These are phyloP conservation scores for Siniperca scherzeri DNA, from an alignment of 2,797 vertebrate species.

Conservation along the genomic window DNA sequence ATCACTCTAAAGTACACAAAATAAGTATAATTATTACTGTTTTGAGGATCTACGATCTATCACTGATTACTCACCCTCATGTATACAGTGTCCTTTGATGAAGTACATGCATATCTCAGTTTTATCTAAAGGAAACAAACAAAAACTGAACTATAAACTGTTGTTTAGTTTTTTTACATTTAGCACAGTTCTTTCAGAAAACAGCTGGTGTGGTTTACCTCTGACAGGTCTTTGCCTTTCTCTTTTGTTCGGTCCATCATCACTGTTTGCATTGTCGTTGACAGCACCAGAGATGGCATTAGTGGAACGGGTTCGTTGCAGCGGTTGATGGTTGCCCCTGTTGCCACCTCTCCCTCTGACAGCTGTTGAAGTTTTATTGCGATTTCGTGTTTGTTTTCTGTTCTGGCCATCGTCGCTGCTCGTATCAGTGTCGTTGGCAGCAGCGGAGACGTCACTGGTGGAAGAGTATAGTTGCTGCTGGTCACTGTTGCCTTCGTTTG, in stretches of 20 bases:
- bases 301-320: neutral
- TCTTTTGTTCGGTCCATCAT: neutral
- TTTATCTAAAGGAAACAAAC: conserved; percentile 75
- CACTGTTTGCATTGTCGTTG: accelerated
- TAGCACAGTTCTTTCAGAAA: neutral
- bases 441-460: neutral
- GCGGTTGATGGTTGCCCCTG: neutral
- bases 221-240: conserved; percentile 3
- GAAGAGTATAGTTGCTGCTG: neutral
- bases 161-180: neutral
- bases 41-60: neutral
- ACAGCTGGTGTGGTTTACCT: conserved; percentile 39
- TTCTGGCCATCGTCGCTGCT: neutral
- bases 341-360: neutral
- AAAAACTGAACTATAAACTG: neutral
- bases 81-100: conserved; percentile 81
- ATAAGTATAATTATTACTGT: neutral
- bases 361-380: neutral
- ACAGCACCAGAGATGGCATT: neutral
- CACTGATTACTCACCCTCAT: conserved; percentile 73
- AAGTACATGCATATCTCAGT: conserved; percentile 85
- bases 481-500: no score
- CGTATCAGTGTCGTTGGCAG: neutral
- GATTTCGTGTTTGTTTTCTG: neutral
- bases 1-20: neutral